Evolutionary conservation across 1,140 invertebrate genomes (phyloP), one percentile per base, ranked within the genome.

Genomic region (Rhynchophorus ferrugineus): DNA sequence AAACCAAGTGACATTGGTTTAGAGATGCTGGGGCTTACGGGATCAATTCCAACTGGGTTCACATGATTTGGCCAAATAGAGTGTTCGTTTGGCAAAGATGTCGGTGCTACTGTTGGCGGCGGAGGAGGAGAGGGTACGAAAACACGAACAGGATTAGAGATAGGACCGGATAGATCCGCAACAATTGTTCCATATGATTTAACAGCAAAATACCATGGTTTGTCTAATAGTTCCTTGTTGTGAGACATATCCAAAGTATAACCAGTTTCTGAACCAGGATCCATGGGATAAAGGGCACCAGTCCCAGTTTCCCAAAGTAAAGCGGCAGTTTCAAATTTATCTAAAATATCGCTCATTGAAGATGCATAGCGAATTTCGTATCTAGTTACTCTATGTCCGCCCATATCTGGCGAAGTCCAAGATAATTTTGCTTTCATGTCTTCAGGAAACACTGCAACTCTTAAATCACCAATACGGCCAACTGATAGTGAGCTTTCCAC

Each of bases 401-500:
- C 73, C 68, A 73, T 75, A 58, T 73, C 78, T 3, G 77, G 77
- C 9, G 77, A 72, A 3, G 76, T 78, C 77, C 77, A 80, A 1
- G 62, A 63, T 1, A 80, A 59, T 37, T 67, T 57, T 1, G 71
- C 72, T 49, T 69, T 72, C 37, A 69, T 54, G 34, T 74, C 70
- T 22, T 63, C 60, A 0, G 64, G 52, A n/a, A 71, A 46, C 2
- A 73, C 51, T 36, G 70, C 64, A 0, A 70, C 66, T 33, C 56
- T 63, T 2, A 78, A 58, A 62, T 78, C 75, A 8, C 73, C 74
- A 21, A 76, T 72, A 44, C 69, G 59, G 0, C 75, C 75, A 6
- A 66, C 61, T 24, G 59, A 38, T 19, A 64, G 53, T 5, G 61
- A 55, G 8, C 46, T 19, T 6, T 54, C 22, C 2, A 16, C 18